A percentile compares a stretch with the other conserved stretches of the same genome.
phyloP scores from a whole-genome alignment of 2,113 vertebrate genomes.

The Gambusia affinis region DNA sequence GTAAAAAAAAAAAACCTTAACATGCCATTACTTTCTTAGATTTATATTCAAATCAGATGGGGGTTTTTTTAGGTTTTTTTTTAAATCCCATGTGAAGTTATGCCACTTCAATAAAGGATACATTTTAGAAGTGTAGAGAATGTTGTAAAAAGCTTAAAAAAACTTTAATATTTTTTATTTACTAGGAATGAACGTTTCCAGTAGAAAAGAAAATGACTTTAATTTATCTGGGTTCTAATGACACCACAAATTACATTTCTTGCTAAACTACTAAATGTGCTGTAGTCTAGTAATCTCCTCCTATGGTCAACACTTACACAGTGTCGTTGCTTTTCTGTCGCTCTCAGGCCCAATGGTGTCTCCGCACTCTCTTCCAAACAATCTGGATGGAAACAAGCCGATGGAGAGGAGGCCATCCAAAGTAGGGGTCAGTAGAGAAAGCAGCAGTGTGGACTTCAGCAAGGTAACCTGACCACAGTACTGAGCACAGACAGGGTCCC shows the following conservation, averaged over 20 bases:
- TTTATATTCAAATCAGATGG: too few relatives aligned
- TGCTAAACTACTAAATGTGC: not conserved
- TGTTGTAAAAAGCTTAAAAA: not conserved
- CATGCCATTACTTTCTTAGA: too few relatives aligned
- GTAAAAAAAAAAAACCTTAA: too few relatives aligned
- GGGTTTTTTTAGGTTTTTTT: too few relatives aligned
- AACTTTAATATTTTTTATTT: not conserved
- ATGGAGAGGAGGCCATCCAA: slow-evolving; percentile 85
- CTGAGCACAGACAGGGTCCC: slow-evolving; percentile 58
- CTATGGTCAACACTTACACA: slow-evolving; percentile 4
- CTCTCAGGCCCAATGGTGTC: slow-evolving; percentile 86
- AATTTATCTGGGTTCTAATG: not conserved
- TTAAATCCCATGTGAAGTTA: too few relatives aligned
- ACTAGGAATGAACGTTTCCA: not conserved
- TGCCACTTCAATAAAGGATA: too few relatives aligned
- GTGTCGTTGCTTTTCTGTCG: slow-evolving; percentile 23
- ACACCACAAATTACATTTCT: not conserved
- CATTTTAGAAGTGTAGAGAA: not conserved
- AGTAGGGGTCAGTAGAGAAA: slow-evolving; percentile 91
- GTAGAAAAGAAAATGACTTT: not conserved
- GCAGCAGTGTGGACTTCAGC: slow-evolving; percentile 95
- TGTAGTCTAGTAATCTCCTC: not conserved
- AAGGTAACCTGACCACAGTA: slow-evolving; percentile 83
- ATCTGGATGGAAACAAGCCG: slow-evolving; percentile 85
- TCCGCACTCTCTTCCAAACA: slow-evolving; percentile 88